phyloP scores from a whole-genome alignment of 2,113 vertebrate genomes.

The Oryzias javanicus region DNA sequence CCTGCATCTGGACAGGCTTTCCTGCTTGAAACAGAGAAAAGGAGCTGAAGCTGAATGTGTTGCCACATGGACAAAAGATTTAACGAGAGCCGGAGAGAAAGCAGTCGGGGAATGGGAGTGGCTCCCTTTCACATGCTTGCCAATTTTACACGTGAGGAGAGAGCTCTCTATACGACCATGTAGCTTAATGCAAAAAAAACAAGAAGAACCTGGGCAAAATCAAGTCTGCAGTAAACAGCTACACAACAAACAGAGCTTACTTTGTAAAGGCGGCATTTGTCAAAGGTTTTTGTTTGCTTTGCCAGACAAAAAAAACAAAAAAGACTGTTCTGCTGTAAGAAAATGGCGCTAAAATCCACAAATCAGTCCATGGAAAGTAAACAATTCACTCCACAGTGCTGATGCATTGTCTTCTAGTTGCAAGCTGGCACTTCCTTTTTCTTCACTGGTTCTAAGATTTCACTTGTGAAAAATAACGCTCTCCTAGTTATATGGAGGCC shows the following conservation, averaged over 20 bases:
- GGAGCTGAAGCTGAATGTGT: conserved; percentile 29
- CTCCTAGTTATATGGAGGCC: conserved; percentile 46
- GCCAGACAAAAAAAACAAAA: conserved; percentile 48
- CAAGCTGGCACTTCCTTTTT: conserved; percentile 53
- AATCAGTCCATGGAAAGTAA: conserved; percentile 61
- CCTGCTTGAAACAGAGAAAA: conserved; percentile 17
- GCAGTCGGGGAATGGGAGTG: conserved; percentile 28
- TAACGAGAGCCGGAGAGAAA: conserved; percentile 11
- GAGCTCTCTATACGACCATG: conserved; percentile 26
- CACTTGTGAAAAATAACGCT: conserved; percentile 68
- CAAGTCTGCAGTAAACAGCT: conserved; percentile 53
- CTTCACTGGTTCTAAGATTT: conserved; percentile 46
- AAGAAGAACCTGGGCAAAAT: conserved; percentile 47
- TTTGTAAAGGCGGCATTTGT: conserved; percentile 49
- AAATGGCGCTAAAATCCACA: conserved; percentile 59
- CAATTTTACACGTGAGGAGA: conserved; percentile 29
- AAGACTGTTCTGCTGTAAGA: conserved; percentile 30
- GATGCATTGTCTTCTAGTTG: conserved; percentile 61
- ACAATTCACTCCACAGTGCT: conserved; percentile 62
- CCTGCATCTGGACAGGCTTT: conserved; percentile 21
- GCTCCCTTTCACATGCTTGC: conserved; percentile 37
- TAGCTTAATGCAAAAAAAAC: conserved; percentile 53
- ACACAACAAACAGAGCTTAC: conserved; percentile 43
- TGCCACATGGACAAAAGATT: conserved; percentile 44
- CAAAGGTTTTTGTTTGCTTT: conserved; percentile 50